Evolutionary conservation across 2,888 invertebrate species (phyloP).

Genomic region (Platerodrilus igneus): DNA sequence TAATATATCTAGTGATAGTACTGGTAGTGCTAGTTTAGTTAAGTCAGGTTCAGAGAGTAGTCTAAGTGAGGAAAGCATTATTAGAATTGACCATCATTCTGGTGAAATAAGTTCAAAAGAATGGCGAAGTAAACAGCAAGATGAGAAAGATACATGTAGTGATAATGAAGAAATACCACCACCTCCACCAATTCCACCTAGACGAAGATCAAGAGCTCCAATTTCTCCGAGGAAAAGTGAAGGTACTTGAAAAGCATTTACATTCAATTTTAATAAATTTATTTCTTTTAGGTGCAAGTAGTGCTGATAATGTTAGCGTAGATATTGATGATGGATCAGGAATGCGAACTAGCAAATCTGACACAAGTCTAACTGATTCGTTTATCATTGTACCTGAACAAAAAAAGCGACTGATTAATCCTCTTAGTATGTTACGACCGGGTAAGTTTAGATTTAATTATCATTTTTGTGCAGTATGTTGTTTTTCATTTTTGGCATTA

Average conservation of each 20-base stretch:
- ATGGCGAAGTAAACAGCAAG: slow-evolving; percentile 61
- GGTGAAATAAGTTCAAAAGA: slow-evolving; percentile 61
- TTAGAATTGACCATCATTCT: slow-evolving; percentile 32
- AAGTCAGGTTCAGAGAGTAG: slow-evolving; percentile 90
- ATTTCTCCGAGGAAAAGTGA: slow-evolving; percentile 65
- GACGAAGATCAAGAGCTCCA: slow-evolving; percentile 62
- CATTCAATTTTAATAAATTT: not conserved
- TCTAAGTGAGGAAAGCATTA: slow-evolving; percentile 69
- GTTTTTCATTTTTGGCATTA: too few species aligned
- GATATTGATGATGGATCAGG: slow-evolving; percentile 48
- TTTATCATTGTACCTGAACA: slow-evolving; percentile 75
- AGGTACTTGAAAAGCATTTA: slow-evolving; percentile 39
- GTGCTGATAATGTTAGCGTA: slow-evolving; percentile 46
- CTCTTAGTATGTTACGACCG: slow-evolving; percentile 42
- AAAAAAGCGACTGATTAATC: slow-evolving; percentile 46
- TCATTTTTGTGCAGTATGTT: too few species aligned
- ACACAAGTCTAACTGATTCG: slow-evolving; percentile 85
- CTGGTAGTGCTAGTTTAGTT: slow-evolving; percentile 51
- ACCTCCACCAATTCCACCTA: slow-evolving; percentile 52
- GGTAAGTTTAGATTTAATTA: too few species aligned
- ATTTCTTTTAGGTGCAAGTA: slow-evolving; percentile 55
- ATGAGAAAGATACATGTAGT: slow-evolving; percentile 68
- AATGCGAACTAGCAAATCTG: slow-evolving; percentile 81
- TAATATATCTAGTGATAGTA: slow-evolving; percentile 57
- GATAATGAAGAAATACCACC: slow-evolving; percentile 56